These are phyloP conservation scores for Blomia tropicalis DNA, from an alignment of 2,888 invertebrate genomes.

Conservation along the genomic window DNA sequence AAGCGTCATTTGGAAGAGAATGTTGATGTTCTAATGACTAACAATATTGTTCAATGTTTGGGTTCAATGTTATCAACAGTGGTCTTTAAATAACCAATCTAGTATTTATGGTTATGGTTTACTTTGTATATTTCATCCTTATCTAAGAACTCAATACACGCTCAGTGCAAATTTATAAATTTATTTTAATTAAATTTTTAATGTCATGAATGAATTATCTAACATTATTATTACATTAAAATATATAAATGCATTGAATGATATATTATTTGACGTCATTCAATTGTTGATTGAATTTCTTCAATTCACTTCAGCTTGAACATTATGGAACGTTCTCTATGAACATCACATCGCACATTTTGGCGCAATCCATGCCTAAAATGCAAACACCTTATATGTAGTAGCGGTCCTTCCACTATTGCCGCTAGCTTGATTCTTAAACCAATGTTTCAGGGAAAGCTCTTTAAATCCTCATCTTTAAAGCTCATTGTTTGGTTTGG, in stretches of 20 bases:
- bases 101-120: no score
- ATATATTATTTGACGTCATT: neutral
- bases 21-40: slow-evolving; percentile 86
- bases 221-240: neutral
- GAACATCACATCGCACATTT: neutral
- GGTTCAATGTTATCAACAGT: slow-evolving; percentile 90
- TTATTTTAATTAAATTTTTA: neutral
- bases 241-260: no score
- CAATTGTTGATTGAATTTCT: neutral
- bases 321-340: neutral
- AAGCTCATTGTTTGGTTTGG: no score
- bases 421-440: no score
- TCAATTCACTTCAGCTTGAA: neutral
- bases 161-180: neutral
- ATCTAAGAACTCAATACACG: no score
- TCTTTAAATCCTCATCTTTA: no score
- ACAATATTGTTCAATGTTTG: slow-evolving; percentile 91
- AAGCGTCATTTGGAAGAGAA: slow-evolving; percentile 98
- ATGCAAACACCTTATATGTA: no score
- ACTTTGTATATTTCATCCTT: no score
- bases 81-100: slow-evolving; percentile 75
- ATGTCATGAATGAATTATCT: neutral
- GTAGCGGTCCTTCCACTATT: no score
- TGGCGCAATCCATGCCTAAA: neutral
- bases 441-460: no score